Evolutionary conservation across 2,888 invertebrate species (phyloP), one percentile per base, ranked within the genome.

Genomic region (Oscheius sp.): DNA sequence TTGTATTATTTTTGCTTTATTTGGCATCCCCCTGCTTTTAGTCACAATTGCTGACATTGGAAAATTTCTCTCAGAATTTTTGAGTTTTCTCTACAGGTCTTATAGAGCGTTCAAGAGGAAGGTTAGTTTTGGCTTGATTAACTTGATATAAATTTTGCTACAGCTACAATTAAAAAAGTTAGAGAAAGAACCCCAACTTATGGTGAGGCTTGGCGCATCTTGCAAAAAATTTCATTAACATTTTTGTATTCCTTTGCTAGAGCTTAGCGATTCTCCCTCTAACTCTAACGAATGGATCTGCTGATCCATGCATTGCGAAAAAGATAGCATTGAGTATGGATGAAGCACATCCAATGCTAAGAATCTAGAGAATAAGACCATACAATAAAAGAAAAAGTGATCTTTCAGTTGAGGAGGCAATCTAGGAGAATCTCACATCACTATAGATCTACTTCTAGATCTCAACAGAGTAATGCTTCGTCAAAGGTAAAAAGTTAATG

Each of bases 1-100:
- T 3, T 86, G 86, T 68, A 87, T 87, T 58, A 80, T 80, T 31
- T 86, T 86, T 71, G 86, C 86, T 0, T 70, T 86, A 17, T 80
- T 86, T 55, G 86, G 86, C 6, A 86, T 86, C 53, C 86, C 86
- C 3, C 73, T 86, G 3, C 78, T 86, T n/a, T 75, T 86, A 37
- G 84, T 86, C 0, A 86, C 86, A 2, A 86, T 86, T 45, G 86
- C 86, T 0, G 85, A 85, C 45, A 85, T 85, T 65, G 85, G 85
- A 71, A 85, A 86, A 73, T 86, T 86, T 63, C 76, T 86, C 20
- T 84, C 84, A 5, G 86, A 86, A 17, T 84, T 86, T 46, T 72
- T 86, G 12, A 81, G 76, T 42, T 86, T 83, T 58, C 73, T 86
- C 20, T 84, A 86, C 70, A 71, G 77, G 48, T 81, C 75, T 0